Conservation (phyloP, 1,140 invertebrate species). For the Maniola jurtina region DNA sequence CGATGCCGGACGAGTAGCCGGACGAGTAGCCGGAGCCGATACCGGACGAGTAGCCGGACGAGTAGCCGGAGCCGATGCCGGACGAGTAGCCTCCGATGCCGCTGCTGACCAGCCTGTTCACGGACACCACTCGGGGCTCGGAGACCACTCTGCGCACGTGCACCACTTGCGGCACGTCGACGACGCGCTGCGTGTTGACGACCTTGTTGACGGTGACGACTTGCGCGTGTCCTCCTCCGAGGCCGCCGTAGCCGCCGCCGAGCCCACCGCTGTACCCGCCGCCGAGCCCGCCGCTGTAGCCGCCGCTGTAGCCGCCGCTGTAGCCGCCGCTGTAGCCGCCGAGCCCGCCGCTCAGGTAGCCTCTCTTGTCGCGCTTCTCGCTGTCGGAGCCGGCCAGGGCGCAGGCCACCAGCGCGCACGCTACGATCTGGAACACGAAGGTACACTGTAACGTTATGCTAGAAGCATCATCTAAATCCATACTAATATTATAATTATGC, state of each 20-base stretch:
- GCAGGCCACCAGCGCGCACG: conserved; percentile 34
- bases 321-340: not conserved
- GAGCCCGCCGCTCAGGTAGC: conserved; percentile 9
- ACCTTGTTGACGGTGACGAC: conserved; percentile 49
- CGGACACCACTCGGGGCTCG: conserved; percentile 51
- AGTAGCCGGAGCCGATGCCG: conserved; percentile 30
- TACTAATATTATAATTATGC: too few relatives aligned
- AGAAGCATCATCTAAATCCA: too few relatives aligned
- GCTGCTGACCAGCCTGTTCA: conserved; percentile 48
- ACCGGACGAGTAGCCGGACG: too few relatives aligned
- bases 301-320: conserved; percentile 19
- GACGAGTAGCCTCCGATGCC: conserved; percentile 22
- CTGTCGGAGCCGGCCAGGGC: conserved; percentile 30
- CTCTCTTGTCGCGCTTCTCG: conserved; percentile 34
- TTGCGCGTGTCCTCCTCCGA: conserved; percentile 21
- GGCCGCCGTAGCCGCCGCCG: conserved; percentile 27
- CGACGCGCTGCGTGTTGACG: conserved; percentile 43
- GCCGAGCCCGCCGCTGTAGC: conserved; percentile 14
- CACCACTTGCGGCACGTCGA: conserved; percentile 47
- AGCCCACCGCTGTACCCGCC: not conserved
- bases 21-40: too few relatives aligned
- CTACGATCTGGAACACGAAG: not conserved
- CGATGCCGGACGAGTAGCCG: conserved; percentile 21
- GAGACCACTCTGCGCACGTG: conserved; percentile 48
- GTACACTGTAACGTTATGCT: not conserved